These are phyloP conservation scores for Anoplopoma fimbria DNA, from an alignment of 2,113 vertebrate genomes.

Conservation along the genomic window DNA sequence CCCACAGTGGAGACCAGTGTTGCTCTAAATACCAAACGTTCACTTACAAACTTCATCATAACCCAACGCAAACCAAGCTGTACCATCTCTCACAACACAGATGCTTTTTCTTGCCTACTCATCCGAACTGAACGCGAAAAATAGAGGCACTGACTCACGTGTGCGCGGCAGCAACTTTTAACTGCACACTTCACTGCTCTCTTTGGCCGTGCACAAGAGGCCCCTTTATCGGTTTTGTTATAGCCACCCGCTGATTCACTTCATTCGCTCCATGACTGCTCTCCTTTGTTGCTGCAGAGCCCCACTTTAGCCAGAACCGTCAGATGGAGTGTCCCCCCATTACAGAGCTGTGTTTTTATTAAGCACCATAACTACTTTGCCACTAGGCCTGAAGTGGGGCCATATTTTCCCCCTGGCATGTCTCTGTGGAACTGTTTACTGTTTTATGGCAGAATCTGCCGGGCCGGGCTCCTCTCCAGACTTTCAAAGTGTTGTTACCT, in stretches of 20 bases:
- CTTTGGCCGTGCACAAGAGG: conserved; percentile 68
- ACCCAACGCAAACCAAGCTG: conserved; percentile 23
- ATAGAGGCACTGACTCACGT: conserved; percentile 46
- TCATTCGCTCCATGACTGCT: conserved; percentile 69
- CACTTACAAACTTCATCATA: conserved; percentile 19
- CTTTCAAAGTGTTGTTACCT: conserved; percentile 57
- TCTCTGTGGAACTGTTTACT: conserved; percentile 63
- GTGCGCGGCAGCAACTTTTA: conserved; percentile 49
- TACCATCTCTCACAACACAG: conserved; percentile 17
- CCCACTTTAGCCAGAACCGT: conserved; percentile 71
- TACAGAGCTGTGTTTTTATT: conserved; percentile 75
- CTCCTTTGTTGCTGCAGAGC: conserved; percentile 61
- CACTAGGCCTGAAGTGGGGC: conserved; percentile 72
- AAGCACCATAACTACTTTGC: conserved; percentile 73
- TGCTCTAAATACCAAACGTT: conserved; percentile 14
- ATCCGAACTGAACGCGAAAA: conserved; percentile 7
- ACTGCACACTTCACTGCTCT: conserved; percentile 62
- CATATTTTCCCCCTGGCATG: conserved; percentile 63
- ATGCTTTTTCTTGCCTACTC: conserved; percentile 52
- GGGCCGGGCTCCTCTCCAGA: conserved; percentile 46
- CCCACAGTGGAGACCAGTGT: neutral
- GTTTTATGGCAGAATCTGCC: conserved; percentile 69
- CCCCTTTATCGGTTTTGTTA: conserved; percentile 70
- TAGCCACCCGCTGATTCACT: conserved; percentile 64
- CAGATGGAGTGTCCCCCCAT: conserved; percentile 74